Evolutionary conservation across 1,140 invertebrate species (phyloP), one percentile per base, ranked within the genome.

Genomic region (Archivesica marissinica): DNA sequence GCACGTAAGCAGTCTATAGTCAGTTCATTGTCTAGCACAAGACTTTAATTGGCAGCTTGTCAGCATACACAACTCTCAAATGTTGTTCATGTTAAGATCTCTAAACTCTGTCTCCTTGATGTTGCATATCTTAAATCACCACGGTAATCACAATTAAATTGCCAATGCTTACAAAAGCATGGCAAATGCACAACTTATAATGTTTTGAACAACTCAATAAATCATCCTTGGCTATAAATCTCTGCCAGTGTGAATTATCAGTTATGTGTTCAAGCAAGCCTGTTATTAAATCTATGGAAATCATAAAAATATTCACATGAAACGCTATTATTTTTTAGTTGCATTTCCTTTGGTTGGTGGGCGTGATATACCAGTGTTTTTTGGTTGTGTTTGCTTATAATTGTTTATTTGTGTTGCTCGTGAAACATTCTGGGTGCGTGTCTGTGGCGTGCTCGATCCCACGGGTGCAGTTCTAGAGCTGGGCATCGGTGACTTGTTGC

Each of bases 401-500:
- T 39, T 50, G 38, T 39, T 64, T 66, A 20, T 28, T n/a, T 38
- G 23, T 0, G 61, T 68, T 20, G 77, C 44, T 44, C 77, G 54
- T 3, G 23, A 1, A 30, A 44, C 41, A 72, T 72, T 72, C 39
- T 78, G 76, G 11, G 76, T 78, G 3, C 76, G 35, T 4, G 33
- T 6, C 39, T 59, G 39, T 17, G 47, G 11, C 1, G 64, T 23
- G 50, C 28, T 59, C 3, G 25, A 11, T n/a, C 77, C 61, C 39
- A 15, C 7, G 1, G 35, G 38, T 17, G 80, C 28, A 15, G 64
- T 54, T 28, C 41, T 72, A 25, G 23, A 20, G 44, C 61, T 81
- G 3, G 52, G 68, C 80, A 75, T 59, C n/a, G 80, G 80, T 33
- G 80, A 83, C 35, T 59, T 70, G 35, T 68, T 23, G 11, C 52